Evolutionary conservation across 35 echinoderm and acorn worm genomes (phyloP).

Genomic region (Lytechinus pictus): DNA sequence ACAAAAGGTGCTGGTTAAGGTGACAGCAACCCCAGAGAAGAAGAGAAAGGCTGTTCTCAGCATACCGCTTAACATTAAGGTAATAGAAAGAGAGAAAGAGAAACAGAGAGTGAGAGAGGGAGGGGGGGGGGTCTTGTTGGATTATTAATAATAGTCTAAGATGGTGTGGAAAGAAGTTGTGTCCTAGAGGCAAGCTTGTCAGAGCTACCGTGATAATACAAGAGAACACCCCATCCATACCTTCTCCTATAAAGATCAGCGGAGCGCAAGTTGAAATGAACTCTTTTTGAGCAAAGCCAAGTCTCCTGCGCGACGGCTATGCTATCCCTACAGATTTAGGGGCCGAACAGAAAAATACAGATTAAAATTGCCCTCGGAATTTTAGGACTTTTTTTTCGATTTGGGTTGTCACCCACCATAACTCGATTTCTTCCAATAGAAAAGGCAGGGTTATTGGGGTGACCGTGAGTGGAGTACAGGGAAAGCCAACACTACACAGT

Average conservation of each 20-base stretch:
- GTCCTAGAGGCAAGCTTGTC: slow-evolving; percentile 44
- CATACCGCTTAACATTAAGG: background rate
- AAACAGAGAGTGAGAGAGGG: background rate
- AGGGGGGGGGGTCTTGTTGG: too few species aligned
- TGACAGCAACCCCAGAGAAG: slow-evolving; percentile 39
- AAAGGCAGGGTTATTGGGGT: slow-evolving; percentile 21
- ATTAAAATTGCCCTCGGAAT: slow-evolving; percentile 49
- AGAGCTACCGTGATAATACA: slow-evolving; percentile 13
- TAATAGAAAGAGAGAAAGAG: background rate
- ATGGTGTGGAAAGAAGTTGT: slow-evolving; percentile 9
- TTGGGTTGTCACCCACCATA: slow-evolving; percentile 38
- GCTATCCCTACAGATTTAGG: slow-evolving; percentile 40
- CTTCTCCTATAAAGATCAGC: background rate
- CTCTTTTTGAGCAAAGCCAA: slow-evolving; percentile 20
- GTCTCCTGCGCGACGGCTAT: background rate
- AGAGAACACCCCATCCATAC: background rate
- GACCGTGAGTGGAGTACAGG: background rate
- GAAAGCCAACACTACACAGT: background rate
- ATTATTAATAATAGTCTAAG: slow-evolving; percentile 24
- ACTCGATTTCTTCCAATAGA: background rate
- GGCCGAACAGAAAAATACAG: slow-evolving; percentile 34
- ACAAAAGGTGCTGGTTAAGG: slow-evolving; percentile 36
- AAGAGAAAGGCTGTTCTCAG: background rate
- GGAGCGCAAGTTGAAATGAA: slow-evolving; percentile 35
- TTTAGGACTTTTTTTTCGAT: slow-evolving; percentile 11